Base-by-base conservation (phyloP, 2,113 vertebrate species). In the Callithrix jacchus region DNA sequence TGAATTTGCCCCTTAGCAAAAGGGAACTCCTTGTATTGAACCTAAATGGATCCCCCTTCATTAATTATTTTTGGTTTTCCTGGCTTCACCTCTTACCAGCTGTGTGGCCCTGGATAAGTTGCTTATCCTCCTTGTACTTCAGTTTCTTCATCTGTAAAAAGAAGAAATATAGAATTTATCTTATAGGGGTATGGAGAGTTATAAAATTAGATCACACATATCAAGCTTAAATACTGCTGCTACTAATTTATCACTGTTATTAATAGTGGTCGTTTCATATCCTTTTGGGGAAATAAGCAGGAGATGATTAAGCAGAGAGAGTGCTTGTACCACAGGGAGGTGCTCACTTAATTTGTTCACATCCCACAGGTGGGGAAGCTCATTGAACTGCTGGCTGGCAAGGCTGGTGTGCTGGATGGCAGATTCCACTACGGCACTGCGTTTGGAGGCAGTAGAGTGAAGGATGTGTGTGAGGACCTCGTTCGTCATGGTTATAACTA, bases 381-480 rank as follows among this genome's bases (percentile, higher is more conserved):
- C 89, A 99, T 99, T 6, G 99, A 99, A 94, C 98, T 99, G 85
- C 97, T 99, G 97, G 99, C 99, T 2, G 99, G 99, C 93, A 99
- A 99, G 97, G 99, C 99, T 0, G 99, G 99, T 0, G 99, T 99
- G 85, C 97, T 99, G 0, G 99, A 99, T 6, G 99, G 99, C 77
- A 98, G 99, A 9, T 99, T 99, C 98, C 99, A 99, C 98, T 99
- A 99, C 0, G 99, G 99, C 68, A 99, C 99, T 0, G 99, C 99
- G 11, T 99, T 99, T 40, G 99, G 99, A 18, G 99, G 99, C 94
- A 99, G 99, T 97, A 99, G 99, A 98, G 99, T 99, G 95, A 99
- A 99, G 97, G 99, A 99, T 11, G 99, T 99, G 87, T 99, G 99
- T 68, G 99, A 99, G 98, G 99, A 99, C 98, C 99, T 99, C 1